phyloP scores from a whole-genome alignment of 2,888 invertebrate species.

The Yponomeuta cagnagella region DNA sequence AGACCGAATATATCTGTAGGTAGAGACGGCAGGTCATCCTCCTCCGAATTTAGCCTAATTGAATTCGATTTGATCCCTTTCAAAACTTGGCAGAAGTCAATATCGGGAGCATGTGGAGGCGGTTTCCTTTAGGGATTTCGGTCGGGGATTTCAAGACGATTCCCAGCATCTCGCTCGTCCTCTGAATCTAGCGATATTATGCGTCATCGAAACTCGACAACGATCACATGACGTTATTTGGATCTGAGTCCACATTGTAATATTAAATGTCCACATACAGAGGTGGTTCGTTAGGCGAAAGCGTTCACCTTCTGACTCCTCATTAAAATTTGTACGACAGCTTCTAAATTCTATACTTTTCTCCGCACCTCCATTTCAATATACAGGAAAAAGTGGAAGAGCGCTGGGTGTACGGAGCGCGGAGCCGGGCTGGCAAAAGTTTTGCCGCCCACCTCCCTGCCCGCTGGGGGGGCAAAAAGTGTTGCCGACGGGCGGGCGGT shows the following conservation, averaged over 20 bases:
- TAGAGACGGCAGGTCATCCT: conserved; percentile 16
- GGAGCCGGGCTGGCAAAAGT: conserved; percentile 69
- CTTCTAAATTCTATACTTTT: conserved; percentile 75
- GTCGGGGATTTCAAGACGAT: not conserved
- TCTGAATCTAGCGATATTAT: not conserved
- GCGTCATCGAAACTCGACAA: not conserved
- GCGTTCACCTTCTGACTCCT: conserved; percentile 27
- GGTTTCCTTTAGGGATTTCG: not conserved
- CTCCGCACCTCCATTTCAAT: conserved; percentile 75
- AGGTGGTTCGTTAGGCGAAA: conserved; percentile 20
- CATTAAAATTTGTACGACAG: conserved; percentile 75
- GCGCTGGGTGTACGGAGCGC: conserved; percentile 72
- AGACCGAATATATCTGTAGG: conserved; percentile 2
- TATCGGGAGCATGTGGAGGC: conserved; percentile 13
- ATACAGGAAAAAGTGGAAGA: conserved; percentile 76
- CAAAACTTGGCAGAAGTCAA: conserved; percentile 15
- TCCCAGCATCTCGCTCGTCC: conserved; percentile 2
- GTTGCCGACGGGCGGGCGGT: conserved; percentile 70
- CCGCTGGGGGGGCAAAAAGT: conserved; percentile 68
- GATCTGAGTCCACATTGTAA: conserved; percentile 29
- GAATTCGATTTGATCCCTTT: conserved; percentile 30
- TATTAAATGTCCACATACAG: conserved; percentile 42
- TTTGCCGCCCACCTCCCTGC: conserved; percentile 57
- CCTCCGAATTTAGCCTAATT: conserved; percentile 25
- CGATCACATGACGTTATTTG: not conserved